Base-by-base conservation (phyloP, 2,888 invertebrate genomes). In the Lamproptera curius region DNA sequence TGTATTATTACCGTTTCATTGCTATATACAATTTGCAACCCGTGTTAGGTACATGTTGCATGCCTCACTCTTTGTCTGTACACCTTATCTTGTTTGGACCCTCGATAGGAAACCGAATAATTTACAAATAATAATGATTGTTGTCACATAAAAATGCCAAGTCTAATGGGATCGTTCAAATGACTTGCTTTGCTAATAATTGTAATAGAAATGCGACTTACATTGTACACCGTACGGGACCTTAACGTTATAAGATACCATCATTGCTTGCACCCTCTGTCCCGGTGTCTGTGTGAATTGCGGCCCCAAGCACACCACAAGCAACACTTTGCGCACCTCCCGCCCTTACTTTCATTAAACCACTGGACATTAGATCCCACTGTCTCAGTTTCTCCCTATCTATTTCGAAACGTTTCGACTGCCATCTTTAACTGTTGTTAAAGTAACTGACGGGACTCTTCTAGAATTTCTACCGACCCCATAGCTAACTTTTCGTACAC, bases 311-410 rank as follows among this genome's bases (percentile, higher is more conserved):
- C 68, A 61, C 68, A 69, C 73, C 70, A 62, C 67, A 69, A 59
- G 73, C 76, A 58, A 58, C 59, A 59, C 80, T 77, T 74, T 79
- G 77, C 78, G 80, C 82, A 66, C 78, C 73, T 61, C 77, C 76
- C 62, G 60, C 62, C 52, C 72, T 75, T 57, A 71, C 73, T 63
- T 84, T 91, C 90, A 92, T 91, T 61, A 93, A 87, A 56, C 92
- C 95, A 88, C 95, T 95, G 51, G 95, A 95, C 92, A 95, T 91
- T 64, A 95, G 90, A 83, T 95, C 95, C 95, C 95, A 95, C 70
- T 95, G 95, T 43, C 95, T 90, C 61, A 95, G 89, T 61, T 94
- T 95, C 83, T 95, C 95, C 63, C 95, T 91, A 84, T 95, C 95
- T 64, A 95, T 91, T 75, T 92, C 92, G 62, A 90, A 88, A 43